Conservation (phyloP, 2,888 invertebrate species). For the Kryphioiulus occultus region DNA sequence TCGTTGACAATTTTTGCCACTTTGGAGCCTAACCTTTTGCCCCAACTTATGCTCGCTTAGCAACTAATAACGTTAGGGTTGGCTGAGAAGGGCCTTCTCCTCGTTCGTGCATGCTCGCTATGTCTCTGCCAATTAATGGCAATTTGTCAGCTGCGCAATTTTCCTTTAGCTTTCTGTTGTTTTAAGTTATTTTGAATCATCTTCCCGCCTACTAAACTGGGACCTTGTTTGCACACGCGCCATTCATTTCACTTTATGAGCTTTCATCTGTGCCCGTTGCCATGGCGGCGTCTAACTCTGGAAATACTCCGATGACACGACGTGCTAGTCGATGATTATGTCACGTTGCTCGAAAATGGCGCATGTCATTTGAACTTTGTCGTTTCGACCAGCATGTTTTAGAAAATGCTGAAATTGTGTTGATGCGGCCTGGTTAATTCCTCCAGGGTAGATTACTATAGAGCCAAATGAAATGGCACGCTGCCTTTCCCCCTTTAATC, state of each 20-base stretch:
- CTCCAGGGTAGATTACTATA: background rate
- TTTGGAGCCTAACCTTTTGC: constrained; percentile 29
- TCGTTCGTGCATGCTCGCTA: background rate
- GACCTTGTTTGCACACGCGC: constrained; percentile 17
- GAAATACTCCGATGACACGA: background rate
- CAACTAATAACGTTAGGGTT: constrained; percentile 35
- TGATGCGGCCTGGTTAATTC: constrained; percentile 1
- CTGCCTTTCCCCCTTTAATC: constrained; percentile 18
- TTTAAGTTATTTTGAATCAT: constrained; percentile 31
- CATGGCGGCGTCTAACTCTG: background rate
- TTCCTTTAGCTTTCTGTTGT: constrained; percentile 14
- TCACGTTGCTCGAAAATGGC: background rate
- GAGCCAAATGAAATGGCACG: constrained; percentile 21
- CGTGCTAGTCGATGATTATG: constrained; percentile 7
- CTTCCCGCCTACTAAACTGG: constrained; percentile 32
- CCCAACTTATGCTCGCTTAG: constrained; percentile 14
- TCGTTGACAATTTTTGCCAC: constrained; percentile 35
- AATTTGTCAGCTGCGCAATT: constrained; percentile 9
- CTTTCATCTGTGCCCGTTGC: background rate
- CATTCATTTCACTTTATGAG: constrained; percentile 29
- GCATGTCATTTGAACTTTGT: background rate
- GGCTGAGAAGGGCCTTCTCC: constrained; percentile 20
- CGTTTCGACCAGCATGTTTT: no score
- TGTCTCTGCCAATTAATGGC: constrained; percentile 21
- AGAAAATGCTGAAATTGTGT: no score